A percentile compares a stretch with the other conserved stretches of the same genome.
Evolutionary conservation across 2,797 vertebrate genomes (phyloP).

Genomic region (Basileuterus tristriatus): DNA sequence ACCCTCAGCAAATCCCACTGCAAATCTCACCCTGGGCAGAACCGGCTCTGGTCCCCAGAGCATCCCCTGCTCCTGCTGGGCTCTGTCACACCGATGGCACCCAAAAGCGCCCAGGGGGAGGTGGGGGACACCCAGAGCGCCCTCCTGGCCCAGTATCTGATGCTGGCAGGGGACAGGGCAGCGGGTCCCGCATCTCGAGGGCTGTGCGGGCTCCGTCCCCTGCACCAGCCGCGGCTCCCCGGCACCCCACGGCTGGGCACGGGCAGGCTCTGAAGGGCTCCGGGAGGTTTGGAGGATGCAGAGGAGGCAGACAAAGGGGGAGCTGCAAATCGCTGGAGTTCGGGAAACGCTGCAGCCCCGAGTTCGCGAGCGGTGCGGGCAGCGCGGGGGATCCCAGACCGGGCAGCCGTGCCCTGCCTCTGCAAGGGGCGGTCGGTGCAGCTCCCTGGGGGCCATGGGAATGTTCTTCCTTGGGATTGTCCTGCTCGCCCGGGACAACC

Average conservation of each 20-base stretch:
- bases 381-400: accelerated
- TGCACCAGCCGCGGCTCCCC: not conserved
- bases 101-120: not conserved
- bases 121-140: accelerated
- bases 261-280: not conserved
- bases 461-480: too few species aligned
- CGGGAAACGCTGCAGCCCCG: not conserved
- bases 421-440: not conserved
- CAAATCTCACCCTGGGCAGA: not conserved
- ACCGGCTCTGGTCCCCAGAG: accelerated
- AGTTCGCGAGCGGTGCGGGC: not conserved
- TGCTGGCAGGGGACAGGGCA: not conserved
- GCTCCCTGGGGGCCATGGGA: not conserved
- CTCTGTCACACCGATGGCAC: accelerated
- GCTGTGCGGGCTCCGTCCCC: not conserved
- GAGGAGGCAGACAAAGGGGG: not conserved
- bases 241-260: not conserved
- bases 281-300: not conserved
- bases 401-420: not conserved
- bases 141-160: not conserved
- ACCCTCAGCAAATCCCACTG: not conserved
- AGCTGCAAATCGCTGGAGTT: not conserved
- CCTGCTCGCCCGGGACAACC: not conserved
- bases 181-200: not conserved
- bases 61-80: accelerated